Conservation (phyloP, 2,797 vertebrate genomes). For the Amphiprion clarkii region DNA sequence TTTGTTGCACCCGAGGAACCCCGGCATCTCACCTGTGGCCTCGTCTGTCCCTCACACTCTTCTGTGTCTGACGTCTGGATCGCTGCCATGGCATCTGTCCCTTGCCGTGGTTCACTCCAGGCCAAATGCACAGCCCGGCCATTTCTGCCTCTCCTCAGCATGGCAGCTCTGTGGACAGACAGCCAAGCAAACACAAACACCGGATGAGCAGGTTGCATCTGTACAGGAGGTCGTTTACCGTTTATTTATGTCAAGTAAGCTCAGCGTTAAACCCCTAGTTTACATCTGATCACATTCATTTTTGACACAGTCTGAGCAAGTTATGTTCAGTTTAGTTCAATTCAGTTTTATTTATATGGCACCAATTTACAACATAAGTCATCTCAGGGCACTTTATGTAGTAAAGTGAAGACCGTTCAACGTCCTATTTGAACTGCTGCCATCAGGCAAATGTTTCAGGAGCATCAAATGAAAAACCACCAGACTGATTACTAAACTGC, state of each 20-base stretch:
- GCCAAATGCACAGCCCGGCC: slow-evolving; percentile 86
- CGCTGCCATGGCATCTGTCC: slow-evolving; percentile 77
- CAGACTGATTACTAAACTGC: too few relatives aligned
- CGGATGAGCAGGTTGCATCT: slow-evolving; percentile 54
- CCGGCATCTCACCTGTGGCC: slow-evolving; percentile 83
- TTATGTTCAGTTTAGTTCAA: too few relatives aligned
- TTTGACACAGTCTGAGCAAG: too few relatives aligned
- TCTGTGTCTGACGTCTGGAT: slow-evolving; percentile 68
- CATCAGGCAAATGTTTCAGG: too few relatives aligned
- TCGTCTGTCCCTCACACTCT: slow-evolving; percentile 80
- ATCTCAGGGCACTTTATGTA: too few relatives aligned
- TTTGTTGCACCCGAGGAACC: not conserved
- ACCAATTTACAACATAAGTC: too few relatives aligned
- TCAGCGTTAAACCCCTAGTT: slow-evolving; percentile 1
- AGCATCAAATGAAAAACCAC: too few relatives aligned
- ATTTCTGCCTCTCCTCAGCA: slow-evolving; percentile 88
- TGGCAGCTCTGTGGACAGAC: slow-evolving; percentile 73
- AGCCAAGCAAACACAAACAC: slow-evolving; percentile 14
- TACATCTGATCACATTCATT: not conserved
- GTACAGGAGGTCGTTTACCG: slow-evolving; percentile 1
- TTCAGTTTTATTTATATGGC: too few relatives aligned
- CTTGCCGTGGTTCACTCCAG: slow-evolving; percentile 84
- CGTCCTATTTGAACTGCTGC: too few relatives aligned
- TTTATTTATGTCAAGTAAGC: slow-evolving; percentile 24
- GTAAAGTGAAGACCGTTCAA: too few relatives aligned